Conservation (phyloP, 1,140 invertebrate genomes). For the Trichonephila clavata region DNA sequence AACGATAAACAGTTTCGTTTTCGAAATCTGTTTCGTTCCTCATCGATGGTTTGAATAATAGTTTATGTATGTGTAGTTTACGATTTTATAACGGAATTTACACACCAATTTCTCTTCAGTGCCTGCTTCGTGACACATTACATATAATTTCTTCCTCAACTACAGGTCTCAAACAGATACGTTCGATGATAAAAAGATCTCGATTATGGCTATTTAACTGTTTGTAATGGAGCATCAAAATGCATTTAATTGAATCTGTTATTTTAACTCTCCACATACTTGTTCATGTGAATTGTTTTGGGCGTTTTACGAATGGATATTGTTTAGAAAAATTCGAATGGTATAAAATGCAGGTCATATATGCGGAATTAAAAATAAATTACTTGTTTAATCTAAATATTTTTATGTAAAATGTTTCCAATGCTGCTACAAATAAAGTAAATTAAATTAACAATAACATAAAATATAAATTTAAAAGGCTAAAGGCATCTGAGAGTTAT, state of each 20-base stretch:
- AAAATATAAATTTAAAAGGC: too few relatives aligned
- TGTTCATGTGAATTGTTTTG: too few relatives aligned
- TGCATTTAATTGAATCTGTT: neutral
- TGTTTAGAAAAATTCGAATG: too few relatives aligned
- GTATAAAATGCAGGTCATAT: too few relatives aligned
- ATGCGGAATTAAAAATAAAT: too few relatives aligned
- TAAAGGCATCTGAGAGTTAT: too few relatives aligned
- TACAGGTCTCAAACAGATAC: neutral
- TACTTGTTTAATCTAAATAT: too few relatives aligned
- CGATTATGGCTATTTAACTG: neutral
- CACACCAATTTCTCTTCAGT: neutral
- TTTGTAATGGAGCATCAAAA: neutral
- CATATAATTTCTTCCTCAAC: constrained; percentile 1
- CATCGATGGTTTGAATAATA: neutral
- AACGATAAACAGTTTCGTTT: constrained; percentile 33
- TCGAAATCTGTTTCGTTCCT: constrained; percentile 29
- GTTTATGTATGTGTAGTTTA: constrained; percentile 9
- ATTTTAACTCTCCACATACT: too few relatives aligned
- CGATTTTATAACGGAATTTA: neutral
- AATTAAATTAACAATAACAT: too few relatives aligned
- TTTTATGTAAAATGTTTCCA: too few relatives aligned
- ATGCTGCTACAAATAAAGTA: too few relatives aligned
- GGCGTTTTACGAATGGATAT: too few relatives aligned
- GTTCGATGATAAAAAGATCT: neutral
- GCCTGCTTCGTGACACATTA: neutral